Base-by-base conservation (phyloP, 1,140 invertebrate genomes). In the Steinernema khuongi region DNA sequence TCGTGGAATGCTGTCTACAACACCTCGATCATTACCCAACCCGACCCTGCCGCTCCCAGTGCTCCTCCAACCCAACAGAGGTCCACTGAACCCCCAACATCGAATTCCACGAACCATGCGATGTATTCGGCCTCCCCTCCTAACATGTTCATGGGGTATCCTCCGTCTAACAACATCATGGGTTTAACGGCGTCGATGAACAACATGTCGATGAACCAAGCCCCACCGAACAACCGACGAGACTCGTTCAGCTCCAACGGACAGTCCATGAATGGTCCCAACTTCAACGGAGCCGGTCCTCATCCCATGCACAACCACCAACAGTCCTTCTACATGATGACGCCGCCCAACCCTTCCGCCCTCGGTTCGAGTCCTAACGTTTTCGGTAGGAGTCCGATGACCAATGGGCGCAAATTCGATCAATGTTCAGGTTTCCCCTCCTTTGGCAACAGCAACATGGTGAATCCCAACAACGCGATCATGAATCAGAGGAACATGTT, bases 1-100 rank as follows among this genome's bases (percentile, higher is more conserved):
- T 79, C 73, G 18, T 82, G 77, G 75, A 68, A 67, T 32, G 77
- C 82, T 26, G 80, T 84, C 18, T 84, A 83, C 67, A 60, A 60
- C 50, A 60, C 50, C 7, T 60, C 50, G 14, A 60, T 60, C 14
- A 22, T 26, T n/a, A 14, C 11, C 14, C 50, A 14, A 60, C 14
- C 11, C 26, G 50, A 60, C 4, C 50, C 11, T 7, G 22, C 81
- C 80, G 19, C 76, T 73, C 11, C 79, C 41, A 17, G 29, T 60
- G 32, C 68, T 17, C 36, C 67, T 32, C 31, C 36, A 31, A 67
- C 7, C 26, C 70, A n/a, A 33, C 71, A 72, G 71, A 31, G 43
- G 31, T 7, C 50, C 19, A 33, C 31, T 19, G 30, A 72, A 14
- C 32, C 72, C 17, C 31, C 72, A 22, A 71, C 72, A 31, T 22